Conservation (phyloP, 1,140 invertebrate genomes). For the Nymphalis io region DNA sequence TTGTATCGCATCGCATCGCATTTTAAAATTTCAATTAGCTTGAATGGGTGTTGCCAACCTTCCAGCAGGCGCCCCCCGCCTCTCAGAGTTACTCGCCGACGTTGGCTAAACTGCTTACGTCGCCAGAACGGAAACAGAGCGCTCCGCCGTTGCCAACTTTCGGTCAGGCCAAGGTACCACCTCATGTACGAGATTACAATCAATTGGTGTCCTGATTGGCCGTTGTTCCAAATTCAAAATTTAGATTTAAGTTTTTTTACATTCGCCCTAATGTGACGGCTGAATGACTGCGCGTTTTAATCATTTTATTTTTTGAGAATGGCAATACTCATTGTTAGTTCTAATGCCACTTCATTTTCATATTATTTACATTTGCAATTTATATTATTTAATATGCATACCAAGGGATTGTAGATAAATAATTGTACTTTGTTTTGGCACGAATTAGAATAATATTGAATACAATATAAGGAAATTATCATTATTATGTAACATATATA, state of each 20-base stretch:
- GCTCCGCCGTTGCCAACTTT: constrained; percentile 66
- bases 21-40: constrained; percentile 55
- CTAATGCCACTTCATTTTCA: constrained; percentile 60
- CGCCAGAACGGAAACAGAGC: constrained; percentile 79
- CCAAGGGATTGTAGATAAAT: constrained; percentile 1
- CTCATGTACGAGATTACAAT: constrained; percentile 58
- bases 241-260: constrained; percentile 52
- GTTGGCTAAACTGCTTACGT: constrained; percentile 88
- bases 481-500: not conserved
- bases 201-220: constrained; percentile 74
- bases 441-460: not conserved
- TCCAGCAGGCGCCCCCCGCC: constrained; percentile 73
- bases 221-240: constrained; percentile 77
- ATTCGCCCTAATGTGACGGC: constrained; percentile 8
- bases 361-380: constrained; percentile 38
- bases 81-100: constrained; percentile 86
- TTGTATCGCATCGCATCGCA: constrained; percentile 44
- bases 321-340: constrained; percentile 68
- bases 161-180: constrained; percentile 82
- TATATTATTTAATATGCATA: constrained; percentile 10
- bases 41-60: constrained; percentile 78
- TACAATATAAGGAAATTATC: not conserved
- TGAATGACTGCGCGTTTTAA: constrained; percentile 9
- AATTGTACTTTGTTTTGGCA: not conserved
- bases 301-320: constrained; percentile 38